These are phyloP conservation scores for Nasonia giraulti DNA, from an alignment of 1,140 invertebrate species.

Conservation along the genomic window DNA sequence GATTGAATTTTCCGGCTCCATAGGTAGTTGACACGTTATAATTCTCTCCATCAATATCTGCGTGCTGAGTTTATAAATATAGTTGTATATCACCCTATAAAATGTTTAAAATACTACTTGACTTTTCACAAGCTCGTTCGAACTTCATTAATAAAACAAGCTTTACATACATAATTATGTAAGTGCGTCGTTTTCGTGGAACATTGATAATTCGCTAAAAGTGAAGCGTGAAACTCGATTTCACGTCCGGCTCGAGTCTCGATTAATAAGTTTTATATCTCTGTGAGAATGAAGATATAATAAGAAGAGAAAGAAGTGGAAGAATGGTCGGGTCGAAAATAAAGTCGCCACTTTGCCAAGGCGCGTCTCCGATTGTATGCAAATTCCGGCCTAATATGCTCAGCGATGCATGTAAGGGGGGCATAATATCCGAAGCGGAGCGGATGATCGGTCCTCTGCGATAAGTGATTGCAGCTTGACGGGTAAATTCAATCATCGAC, in stretches of 20 bases:
- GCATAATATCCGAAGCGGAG: background rate
- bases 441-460: background rate
- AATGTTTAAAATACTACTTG: too few relatives aligned
- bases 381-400: slow-evolving; percentile 11
- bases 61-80: too few relatives aligned
- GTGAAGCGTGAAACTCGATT: background rate
- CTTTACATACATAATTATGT: too few relatives aligned
- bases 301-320: background rate
- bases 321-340: background rate
- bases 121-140: too few relatives aligned
- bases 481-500: slow-evolving; percentile 12
- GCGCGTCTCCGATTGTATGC: background rate
- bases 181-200: too few relatives aligned
- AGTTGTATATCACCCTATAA: too few relatives aligned
- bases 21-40: too few relatives aligned
- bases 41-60: too few relatives aligned
- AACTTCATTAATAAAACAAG: too few relatives aligned
- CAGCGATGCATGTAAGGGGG: background rate
- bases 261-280: background rate
- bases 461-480: background rate
- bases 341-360: slow-evolving; percentile 12
- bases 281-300: background rate
- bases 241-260: background rate
- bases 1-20: too few relatives aligned
- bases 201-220: too few relatives aligned